These are phyloP conservation scores for Heliconius hewitsoni DNA, from an alignment of 1,140 invertebrate species.

Conservation along the genomic window DNA sequence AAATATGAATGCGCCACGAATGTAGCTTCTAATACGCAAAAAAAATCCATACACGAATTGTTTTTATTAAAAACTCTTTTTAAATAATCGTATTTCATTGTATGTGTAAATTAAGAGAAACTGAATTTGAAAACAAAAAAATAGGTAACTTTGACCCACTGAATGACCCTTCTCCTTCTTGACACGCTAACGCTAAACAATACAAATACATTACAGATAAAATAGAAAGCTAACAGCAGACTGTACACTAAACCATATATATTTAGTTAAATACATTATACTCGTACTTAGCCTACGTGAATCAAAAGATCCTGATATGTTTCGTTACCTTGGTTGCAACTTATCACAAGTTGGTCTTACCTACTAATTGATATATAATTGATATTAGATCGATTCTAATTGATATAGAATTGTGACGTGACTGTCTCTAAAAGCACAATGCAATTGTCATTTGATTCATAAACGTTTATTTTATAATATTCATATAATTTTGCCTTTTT, in stretches of 20 bases:
- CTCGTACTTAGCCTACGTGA: slow-evolving; percentile 62
- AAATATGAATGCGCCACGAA: background rate
- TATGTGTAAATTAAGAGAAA: no score
- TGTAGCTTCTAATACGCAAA: no score
- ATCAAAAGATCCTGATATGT: slow-evolving; percentile 82
- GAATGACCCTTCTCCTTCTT: slow-evolving; percentile 38
- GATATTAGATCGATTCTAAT: slow-evolving; percentile 48
- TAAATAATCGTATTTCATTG: background rate
- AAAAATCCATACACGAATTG: background rate
- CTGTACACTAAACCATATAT: slow-evolving; percentile 36
- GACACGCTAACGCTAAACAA: slow-evolving; percentile 42
- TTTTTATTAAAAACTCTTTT: background rate
- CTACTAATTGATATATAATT: slow-evolving; percentile 70
- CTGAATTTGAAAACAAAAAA: background rate
- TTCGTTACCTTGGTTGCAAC: slow-evolving; percentile 81
- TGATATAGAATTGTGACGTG: slow-evolving; percentile 51
- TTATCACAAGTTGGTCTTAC: slow-evolving; percentile 78
- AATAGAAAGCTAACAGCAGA: slow-evolving; percentile 34
- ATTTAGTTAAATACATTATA: slow-evolving; percentile 47
- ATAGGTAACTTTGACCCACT: slow-evolving; percentile 30
- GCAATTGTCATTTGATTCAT: background rate
- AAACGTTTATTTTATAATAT: background rate
- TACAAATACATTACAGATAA: slow-evolving; percentile 35
- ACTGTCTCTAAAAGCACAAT: slow-evolving; percentile 58
- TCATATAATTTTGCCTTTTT: background rate